These are phyloP conservation scores for Manduca sexta DNA, from an alignment of 1,140 invertebrate species.

Conservation along the genomic window DNA sequence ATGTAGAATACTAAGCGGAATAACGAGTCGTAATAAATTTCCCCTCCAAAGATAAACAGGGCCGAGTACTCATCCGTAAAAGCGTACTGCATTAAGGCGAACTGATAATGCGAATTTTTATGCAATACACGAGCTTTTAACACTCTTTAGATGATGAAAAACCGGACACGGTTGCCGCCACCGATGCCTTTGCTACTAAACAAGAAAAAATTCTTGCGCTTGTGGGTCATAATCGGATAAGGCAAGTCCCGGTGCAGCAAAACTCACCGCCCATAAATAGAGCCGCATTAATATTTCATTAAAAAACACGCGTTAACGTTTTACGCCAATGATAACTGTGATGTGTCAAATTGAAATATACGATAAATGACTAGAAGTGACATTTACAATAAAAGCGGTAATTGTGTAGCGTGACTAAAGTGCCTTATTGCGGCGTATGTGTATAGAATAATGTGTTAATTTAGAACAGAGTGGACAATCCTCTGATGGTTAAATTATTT, in stretches of 20 bases:
- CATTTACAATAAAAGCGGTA: conserved; percentile 33
- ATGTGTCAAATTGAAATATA: conserved; percentile 61
- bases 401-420: conserved; percentile 18
- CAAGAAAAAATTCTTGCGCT: conserved; percentile 15
- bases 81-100: too few relatives aligned
- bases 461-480: too few relatives aligned
- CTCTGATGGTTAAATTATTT: too few relatives aligned
- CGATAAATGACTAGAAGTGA: conserved; percentile 24
- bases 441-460: too few relatives aligned
- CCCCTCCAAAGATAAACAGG: too few relatives aligned
- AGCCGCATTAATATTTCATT: conserved; percentile 36
- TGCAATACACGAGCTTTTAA: too few relatives aligned
- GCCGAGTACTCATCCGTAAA: too few relatives aligned
- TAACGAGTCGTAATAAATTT: too few relatives aligned
- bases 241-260: conserved; percentile 18
- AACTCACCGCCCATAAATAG: conserved; percentile 25
- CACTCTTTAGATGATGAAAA: neutral
- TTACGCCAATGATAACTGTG: conserved; percentile 15
- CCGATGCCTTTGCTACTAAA: conserved; percentile 5
- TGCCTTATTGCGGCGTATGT: neutral
- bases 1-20: too few relatives aligned
- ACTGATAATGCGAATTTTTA: too few relatives aligned
- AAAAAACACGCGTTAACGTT: conserved; percentile 22
- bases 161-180: neutral
- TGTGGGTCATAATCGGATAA: conserved; percentile 19